Conservation (phyloP, 2,888 invertebrate species). For the Branchipolynoe longqiensis region DNA sequence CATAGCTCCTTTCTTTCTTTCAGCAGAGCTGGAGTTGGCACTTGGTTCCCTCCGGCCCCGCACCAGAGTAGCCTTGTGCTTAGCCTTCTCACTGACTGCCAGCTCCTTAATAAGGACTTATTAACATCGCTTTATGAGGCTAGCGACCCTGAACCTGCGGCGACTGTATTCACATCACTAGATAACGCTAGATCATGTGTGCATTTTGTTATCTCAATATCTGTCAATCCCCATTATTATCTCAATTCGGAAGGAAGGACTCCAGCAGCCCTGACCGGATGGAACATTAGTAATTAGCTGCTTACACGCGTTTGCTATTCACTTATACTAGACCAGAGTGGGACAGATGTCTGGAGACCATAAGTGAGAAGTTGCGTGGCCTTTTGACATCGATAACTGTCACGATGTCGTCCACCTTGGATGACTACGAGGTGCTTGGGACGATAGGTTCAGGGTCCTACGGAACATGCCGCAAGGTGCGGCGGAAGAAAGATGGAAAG, state of each 20-base stretch:
- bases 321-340: neutral
- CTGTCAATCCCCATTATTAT: too few relatives aligned
- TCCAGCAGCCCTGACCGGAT: too few relatives aligned
- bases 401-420: conserved; percentile 76
- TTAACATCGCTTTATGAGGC: too few relatives aligned
- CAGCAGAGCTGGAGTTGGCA: conserved; percentile 47
- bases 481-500: conserved; percentile 84
- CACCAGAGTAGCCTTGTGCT: conserved; percentile 13
- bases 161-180: neutral
- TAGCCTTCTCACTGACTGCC: conserved; percentile 26
- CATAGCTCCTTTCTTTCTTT: conserved; percentile 10
- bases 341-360: neutral
- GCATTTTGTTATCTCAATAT: neutral
- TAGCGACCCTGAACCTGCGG: neutral
- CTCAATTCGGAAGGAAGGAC: too few relatives aligned
- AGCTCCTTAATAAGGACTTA: neutral
- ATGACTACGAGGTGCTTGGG: conserved; percentile 85
- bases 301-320: too few relatives aligned
- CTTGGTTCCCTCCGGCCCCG: neutral
- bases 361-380: neutral
- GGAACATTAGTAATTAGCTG: too few relatives aligned
- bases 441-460: conserved; percentile 85
- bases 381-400: neutral
- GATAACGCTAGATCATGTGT: neutral
- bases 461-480: conserved; percentile 86